These are phyloP conservation scores for Halichoerus grypus DNA, from an alignment of 2,113 vertebrate species.

Conservation along the genomic window DNA sequence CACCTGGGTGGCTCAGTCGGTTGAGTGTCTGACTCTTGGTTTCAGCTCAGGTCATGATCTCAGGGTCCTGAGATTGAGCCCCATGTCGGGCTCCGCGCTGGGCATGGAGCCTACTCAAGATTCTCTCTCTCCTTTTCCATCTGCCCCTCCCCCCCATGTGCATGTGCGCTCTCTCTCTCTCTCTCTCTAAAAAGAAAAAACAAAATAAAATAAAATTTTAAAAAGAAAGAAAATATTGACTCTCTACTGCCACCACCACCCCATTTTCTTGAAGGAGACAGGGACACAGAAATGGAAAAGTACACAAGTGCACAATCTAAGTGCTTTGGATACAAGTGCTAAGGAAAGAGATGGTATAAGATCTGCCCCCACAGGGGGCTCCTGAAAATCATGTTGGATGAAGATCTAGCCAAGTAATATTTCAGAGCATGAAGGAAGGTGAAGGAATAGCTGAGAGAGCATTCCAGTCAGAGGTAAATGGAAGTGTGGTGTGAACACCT, in stretches of 20 bases:
- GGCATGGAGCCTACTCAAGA: not conserved
- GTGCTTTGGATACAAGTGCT: not conserved
- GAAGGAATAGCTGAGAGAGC: not conserved
- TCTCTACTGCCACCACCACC: not conserved
- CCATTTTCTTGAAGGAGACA: not conserved
- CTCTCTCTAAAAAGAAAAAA: too few species aligned
- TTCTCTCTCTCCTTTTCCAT: not conserved
- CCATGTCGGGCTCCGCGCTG: not conserved
- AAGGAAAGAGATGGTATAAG: not conserved
- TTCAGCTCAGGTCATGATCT: not conserved
- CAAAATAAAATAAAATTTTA: too few species aligned
- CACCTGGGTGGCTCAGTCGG: not conserved
- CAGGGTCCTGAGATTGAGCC: not conserved
- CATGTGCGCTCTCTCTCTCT: not conserved
- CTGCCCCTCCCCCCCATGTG: not conserved
- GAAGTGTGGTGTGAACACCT: rapidly evolving
- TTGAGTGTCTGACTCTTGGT: not conserved
- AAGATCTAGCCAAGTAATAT: not conserved
- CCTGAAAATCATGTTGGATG: not conserved
- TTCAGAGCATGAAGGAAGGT: not conserved
- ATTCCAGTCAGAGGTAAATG: not conserved
- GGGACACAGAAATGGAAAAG: not conserved
- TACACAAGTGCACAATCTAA: not conserved
- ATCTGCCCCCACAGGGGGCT: not conserved
- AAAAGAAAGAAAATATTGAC: not conserved